Base-by-base conservation (phyloP, 2,113 vertebrate species). In the Acrocephalus arundinaceus region DNA sequence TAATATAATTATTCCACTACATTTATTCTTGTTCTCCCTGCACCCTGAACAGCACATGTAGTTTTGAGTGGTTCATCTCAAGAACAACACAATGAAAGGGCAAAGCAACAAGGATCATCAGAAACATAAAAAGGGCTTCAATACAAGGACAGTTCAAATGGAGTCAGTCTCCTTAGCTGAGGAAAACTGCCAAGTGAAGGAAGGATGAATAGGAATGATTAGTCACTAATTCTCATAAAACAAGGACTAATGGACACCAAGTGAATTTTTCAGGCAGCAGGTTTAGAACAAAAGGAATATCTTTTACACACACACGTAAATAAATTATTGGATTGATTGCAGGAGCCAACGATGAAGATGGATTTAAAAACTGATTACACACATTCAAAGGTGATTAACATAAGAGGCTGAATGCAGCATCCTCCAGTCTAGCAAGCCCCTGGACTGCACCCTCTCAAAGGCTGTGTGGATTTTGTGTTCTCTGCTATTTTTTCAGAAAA, bases 311-410 rank as follows among this genome's bases (percentile, higher is more conserved):
- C 9, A 23, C 0, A 4, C 11, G 37, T 80, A 93, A 96, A 94
- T 63, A 94, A 88, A 92, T 77, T 74, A 80, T 30, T 70, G 30
- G 37, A 39, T 35, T 70, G 52, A 73, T 31, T 81, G 33, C 35
- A 0, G 0, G 22, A 93, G 35, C 16, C 39, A 90, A 11, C 0
- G 2, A 35, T 7, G 8, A 85, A 77, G 48, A 86, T 7, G 9
- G 22, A 85, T 92, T 88, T 66, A 33, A 85, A 83, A 94, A 37
- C 18, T 14, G 16, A 76, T 77, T 59, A 41, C 73, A 45, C 16
- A 45, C n/a, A 76, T 71, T 86, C 59, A 70, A 14, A 77, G 21
- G 30, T 77, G 22, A 93, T 92, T 72, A 79, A 49, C 13, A 7
- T 21, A 61, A 68, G 5, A 68, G 11, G 5, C 41, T 79, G 46